Base-by-base conservation (phyloP, 2,113 vertebrate genomes). In the Kryptolebias marmoratus region DNA sequence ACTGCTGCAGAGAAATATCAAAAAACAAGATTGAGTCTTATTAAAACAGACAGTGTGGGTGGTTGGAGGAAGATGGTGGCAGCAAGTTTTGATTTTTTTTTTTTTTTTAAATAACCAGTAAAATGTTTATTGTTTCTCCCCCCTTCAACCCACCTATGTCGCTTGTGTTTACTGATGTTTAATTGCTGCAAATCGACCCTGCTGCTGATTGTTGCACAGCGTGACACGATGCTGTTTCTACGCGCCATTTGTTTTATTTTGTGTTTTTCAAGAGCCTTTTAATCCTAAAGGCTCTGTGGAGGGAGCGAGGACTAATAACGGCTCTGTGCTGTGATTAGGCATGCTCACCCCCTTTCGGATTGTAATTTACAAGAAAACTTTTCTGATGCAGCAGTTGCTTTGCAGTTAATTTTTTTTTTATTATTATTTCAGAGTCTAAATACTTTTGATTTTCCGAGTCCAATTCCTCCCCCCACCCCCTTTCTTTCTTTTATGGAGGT, bases 191-290 rank as follows among this genome's bases (percentile, higher is more conserved):
- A 88, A 73, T 87, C 52, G 64, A 82, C 81, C 75, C 64, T 73
- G 72, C 75, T 67, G 49, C 68, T 87, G 87, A 87, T 89, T 89
- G 85, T 82, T 75, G 73, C 82, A 73, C 81, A 82, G 83, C 86
- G 44, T 84, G 83, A 73, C 42, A 7, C 61, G 27, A 36, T 62
- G 64, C 55, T 28, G 64, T 74, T 44, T 70, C 67, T 68, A 11
- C 48, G 36, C 68, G 50, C 58, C 55, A 27, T 83, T 80, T 73
- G 45, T 74, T 73, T 84, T 64, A 54, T 84, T 82, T 81, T 57
- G 62, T n/a, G 28, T 52, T 77, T 66, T 77, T 68, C 31, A 39
- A 74, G 27, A 66, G 49, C 42, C 8, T 81, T 85, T 68, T 56
- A 27, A 75, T 73, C 31, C 36, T 66, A 64, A 71, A 71, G 42